Conservation (phyloP, 2,888 invertebrate genomes). For the Tenodera sinensis region DNA sequence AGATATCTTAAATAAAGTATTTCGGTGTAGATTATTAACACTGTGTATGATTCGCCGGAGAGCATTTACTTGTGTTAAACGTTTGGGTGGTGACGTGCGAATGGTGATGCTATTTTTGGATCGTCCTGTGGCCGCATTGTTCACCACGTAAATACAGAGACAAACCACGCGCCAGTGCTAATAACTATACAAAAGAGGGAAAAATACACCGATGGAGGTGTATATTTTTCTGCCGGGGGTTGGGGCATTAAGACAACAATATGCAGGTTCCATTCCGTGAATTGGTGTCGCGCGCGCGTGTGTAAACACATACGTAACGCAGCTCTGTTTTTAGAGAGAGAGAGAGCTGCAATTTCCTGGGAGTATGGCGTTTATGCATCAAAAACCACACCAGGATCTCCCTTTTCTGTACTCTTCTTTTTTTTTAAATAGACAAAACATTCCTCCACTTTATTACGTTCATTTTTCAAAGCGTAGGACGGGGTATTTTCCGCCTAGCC, state of each 20-base stretch:
- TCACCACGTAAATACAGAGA: background rate
- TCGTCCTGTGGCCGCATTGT: background rate
- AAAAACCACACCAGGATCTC: constrained; percentile 1
- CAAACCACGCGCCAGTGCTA: background rate
- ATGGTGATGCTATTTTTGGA: background rate
- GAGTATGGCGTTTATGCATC: constrained; percentile 10
- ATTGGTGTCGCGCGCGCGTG: background rate
- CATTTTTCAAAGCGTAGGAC: constrained; percentile 18
- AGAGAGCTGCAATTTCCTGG: background rate
- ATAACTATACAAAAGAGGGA: background rate
- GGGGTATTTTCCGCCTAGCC: background rate
- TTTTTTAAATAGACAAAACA: constrained; percentile 23
- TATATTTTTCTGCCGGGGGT: background rate
- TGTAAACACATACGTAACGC: constrained; percentile 3
- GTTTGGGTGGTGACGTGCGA: too few species aligned
- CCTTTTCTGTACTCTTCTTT: background rate
- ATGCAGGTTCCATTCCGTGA: background rate
- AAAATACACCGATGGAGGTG: background rate
- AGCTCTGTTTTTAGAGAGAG: background rate
- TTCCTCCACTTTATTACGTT: constrained; percentile 25
- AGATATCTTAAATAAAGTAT: too few species aligned
- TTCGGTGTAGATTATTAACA: too few species aligned
- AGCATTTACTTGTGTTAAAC: too few species aligned
- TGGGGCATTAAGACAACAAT: background rate
- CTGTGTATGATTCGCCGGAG: too few species aligned